Percentiles rank a stretch among this genome's conserved stretches.
Conservation (phyloP, 2,797 vertebrate species). For the Sebastes glaucus region DNA sequence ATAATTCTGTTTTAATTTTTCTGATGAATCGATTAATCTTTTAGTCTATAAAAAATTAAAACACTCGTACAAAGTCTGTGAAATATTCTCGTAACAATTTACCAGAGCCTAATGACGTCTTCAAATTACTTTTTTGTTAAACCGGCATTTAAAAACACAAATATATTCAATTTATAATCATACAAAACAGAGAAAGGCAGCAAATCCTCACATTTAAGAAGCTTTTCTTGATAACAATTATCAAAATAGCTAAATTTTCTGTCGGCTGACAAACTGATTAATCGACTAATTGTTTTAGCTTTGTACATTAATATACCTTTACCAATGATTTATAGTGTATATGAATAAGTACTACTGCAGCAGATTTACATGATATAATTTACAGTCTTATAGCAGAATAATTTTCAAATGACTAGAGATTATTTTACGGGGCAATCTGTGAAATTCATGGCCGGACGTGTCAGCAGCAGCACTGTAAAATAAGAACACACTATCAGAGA, state of each 20-base stretch:
- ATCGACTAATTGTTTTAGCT: not conserved
- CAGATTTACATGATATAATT: conserved; percentile 12
- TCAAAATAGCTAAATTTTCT: not conserved
- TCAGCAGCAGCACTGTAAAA: conserved; percentile 34
- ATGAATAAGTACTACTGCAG: not conserved
- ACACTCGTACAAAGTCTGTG: not conserved
- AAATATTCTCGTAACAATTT: not conserved
- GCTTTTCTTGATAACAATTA: not conserved
- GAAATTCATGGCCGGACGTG: conserved; percentile 19
- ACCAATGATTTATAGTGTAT: not conserved
- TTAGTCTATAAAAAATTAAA: not conserved
- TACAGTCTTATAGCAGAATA: not conserved
- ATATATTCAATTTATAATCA: not conserved
- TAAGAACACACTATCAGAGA: conserved; percentile 27
- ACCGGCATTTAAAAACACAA: no score
- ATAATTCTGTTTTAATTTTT: not conserved
- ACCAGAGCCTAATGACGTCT: not conserved
- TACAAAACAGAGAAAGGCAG: not conserved
- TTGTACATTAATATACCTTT: not conserved
- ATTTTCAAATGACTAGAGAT: conserved; percentile 25
- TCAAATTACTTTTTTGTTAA: no score
- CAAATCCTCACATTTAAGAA: not conserved
- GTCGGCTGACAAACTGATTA: not conserved
- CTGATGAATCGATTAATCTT: not conserved
- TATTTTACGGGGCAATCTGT: conserved; percentile 11